Base-by-base conservation (phyloP, 2,113 vertebrate species). In the Balaeniceps rex region DNA sequence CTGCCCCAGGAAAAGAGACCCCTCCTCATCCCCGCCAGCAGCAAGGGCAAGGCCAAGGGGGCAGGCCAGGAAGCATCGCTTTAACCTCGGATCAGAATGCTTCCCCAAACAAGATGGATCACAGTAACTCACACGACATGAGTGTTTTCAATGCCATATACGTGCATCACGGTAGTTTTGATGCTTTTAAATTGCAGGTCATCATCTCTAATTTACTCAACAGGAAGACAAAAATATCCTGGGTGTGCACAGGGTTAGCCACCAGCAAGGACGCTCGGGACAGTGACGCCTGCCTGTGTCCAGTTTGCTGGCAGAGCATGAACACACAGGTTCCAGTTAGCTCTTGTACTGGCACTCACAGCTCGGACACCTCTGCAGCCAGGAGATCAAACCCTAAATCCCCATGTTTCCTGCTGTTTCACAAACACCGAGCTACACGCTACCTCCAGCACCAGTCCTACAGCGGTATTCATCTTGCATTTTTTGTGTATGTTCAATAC, bases 51-150 rank as follows among this genome's bases (percentile, higher is more conserved):
- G 25, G 29, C 79, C 52, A 6, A 25, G 10, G 5, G 25, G 17
- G 11, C 31, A 38, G 33, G 17, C 2, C 13, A 38, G 71, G 58
- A 33, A 38, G 11, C 5, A 9, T 2, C 4, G 0, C 33, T 13
- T 26, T 1, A 31, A 3, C 38, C 26, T 42, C 14, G 5, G 9
- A 28, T 36, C n/a, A 25, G 6, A 42, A 14, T 16, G 4, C 61
- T 24, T 8, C 76, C 76, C 72, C 47, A 31, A 3, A 29, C 4
- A 21, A 40, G 2, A 36, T 0, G 13, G 51, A 13, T 33, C 38
- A 22, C 19, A 15, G 33, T 8, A 38, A 38, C n/a, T 31, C 26
- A 6, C 9, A 0, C 3, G 23, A 11, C 6, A 3, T 0, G 10
- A 38, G 1, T 11, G 66, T 22, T 86, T 55, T 7, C 44, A 9